Base-by-base conservation (phyloP, 2,113 vertebrate species). In the Spilogale gracilis region DNA sequence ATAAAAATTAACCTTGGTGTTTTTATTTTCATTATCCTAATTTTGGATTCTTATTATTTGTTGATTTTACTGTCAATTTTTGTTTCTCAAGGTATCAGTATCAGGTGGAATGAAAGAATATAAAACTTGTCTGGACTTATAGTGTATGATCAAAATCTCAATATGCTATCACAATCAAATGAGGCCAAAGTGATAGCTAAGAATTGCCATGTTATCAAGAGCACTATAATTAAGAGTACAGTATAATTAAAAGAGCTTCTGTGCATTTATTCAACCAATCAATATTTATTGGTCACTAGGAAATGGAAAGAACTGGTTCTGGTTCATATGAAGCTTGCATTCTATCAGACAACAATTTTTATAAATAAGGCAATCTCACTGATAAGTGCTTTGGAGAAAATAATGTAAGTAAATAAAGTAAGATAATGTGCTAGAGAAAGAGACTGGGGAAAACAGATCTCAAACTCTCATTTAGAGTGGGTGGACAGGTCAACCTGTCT, bases 41-140 rank as follows among this genome's bases (percentile, higher is more conserved):
- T 69, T 95, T 74, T 60, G 13, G 9, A 71, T 93, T 43, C 50
- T 52, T 73, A 52, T 38, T 32, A 80, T 27, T 67, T 89, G 38
- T 32, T 88, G 27, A 91, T 81, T 97, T 93, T 56, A 83, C 17
- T 56, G 30, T 50, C 83, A 20, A 93, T 78, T 92, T 89, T 5
- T 93, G 5, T 88, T 88, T 88, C n/a, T 78, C 25, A 84, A 96
- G 43, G 9, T 94, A 89, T 56, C n/a, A 76, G 21, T 56, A 27
- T 81, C 83, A 92, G 16, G 11, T 45, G 32, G 9, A 78, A 76
- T 69, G 9, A 71, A 91, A 96, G 13, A 91, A 63, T 86, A 63
- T 58, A 73, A 89, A 96, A 63, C 13, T 86, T 86, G n/a, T 86
- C 11, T 91, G 3, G 13, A 74, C 9, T 82, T 61, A 43, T 89